phyloP scores from a whole-genome alignment of 2,113 vertebrate genomes.

The Oreochromis tanganicae region DNA sequence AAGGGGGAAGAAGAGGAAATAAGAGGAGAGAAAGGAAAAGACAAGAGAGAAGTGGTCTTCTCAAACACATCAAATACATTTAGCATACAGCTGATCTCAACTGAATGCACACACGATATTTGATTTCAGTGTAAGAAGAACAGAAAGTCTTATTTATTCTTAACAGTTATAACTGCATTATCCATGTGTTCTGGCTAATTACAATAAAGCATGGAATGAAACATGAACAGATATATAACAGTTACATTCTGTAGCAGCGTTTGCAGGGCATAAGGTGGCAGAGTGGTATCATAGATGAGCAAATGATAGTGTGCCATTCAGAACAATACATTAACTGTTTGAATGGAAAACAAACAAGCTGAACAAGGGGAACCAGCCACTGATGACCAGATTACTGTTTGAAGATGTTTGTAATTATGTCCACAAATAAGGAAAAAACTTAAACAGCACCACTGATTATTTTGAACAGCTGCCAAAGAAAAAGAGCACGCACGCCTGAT shows the following conservation, averaged over 20 bases:
- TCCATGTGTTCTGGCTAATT: neutral
- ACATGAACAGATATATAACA: fast-evolving
- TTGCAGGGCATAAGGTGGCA: neutral
- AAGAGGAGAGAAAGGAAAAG: neutral
- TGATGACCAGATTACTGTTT: neutral
- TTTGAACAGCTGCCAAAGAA: neutral
- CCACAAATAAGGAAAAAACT: neutral
- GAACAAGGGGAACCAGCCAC: neutral
- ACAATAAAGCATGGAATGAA: fast-evolving
- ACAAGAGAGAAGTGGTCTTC: neutral
- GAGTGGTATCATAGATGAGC: neutral
- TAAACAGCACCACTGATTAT: neutral
- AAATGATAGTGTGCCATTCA: neutral
- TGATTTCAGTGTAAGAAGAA: neutral
- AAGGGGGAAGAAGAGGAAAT: neutral
- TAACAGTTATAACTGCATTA: neutral
- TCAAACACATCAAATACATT: neutral
- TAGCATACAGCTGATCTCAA: neutral
- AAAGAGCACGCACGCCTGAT: neutral
- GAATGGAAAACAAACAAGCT: neutral
- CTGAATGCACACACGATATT: neutral
- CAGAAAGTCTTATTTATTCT: neutral
- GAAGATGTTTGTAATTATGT: neutral
- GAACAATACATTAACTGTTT: neutral
- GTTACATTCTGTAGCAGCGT: neutral